Percentiles rank a stretch among this genome's conserved stretches.
These are phyloP conservation scores for Urosaurus nigricauda DNA, from an alignment of 2,797 vertebrate species.

Conservation along the genomic window DNA sequence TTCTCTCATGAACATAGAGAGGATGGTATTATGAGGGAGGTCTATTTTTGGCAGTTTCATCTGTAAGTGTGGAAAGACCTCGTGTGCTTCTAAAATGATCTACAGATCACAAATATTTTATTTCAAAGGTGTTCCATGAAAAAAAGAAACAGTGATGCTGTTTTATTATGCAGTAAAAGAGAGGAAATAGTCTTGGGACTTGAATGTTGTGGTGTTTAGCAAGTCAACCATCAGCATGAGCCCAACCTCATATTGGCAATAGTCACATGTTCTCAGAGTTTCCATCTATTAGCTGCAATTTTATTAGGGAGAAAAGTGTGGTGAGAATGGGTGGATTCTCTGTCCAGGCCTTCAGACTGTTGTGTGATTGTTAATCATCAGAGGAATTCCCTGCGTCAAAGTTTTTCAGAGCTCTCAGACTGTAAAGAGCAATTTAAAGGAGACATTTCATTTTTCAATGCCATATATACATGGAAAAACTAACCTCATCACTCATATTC, in stretches of 20 bases:
- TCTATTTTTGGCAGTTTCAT: conserved; percentile 48
- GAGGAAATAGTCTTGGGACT: conserved; percentile 75
- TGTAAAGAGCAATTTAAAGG: conserved; percentile 10
- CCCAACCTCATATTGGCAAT: conserved; percentile 69
- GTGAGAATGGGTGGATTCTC: conserved; percentile 59
- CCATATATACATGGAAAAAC: conserved; percentile 42
- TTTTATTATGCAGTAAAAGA: conserved; percentile 75
- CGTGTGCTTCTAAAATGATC: conserved; percentile 62
- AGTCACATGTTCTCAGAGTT: conserved; percentile 70
- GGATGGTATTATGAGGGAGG: conserved; percentile 5
- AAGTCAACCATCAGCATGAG: conserved; percentile 69
- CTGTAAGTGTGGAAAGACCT: conserved; percentile 32
- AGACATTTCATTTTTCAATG: conserved; percentile 50
- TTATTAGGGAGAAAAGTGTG: conserved; percentile 63
- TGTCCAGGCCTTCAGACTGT: conserved; percentile 58
- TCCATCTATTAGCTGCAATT: conserved; percentile 68
- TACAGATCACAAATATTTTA: conserved; percentile 63
- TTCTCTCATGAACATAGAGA: conserved; percentile 1
- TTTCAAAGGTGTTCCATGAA: conserved; percentile 60
- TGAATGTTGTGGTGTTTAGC: conserved; percentile 53
- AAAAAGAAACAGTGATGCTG: conserved; percentile 61
- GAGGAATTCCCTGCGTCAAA: conserved; percentile 56
- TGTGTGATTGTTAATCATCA: conserved; percentile 60
- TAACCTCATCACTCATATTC: conserved; percentile 43
- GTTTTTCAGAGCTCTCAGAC: conserved; percentile 32